A percentile compares a stretch with the other conserved stretches of the same genome.
Conservation (phyloP, 2,888 invertebrate genomes). For the Koerneria pararmatus region DNA sequence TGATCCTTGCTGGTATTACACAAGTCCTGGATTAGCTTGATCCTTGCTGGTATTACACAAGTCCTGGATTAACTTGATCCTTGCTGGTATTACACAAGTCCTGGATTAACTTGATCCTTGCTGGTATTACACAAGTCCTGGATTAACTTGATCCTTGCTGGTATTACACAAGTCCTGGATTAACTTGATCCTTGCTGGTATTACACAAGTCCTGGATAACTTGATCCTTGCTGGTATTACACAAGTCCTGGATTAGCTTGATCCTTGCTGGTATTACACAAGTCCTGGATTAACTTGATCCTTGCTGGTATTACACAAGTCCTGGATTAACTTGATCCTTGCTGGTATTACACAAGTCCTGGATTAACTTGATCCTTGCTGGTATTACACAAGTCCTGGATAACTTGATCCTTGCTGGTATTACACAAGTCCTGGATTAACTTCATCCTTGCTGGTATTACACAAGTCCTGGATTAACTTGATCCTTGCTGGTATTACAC, state of each 20-base stretch:
- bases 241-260: conserved; percentile 49
- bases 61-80: conserved; percentile 53
- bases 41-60: conserved; percentile 49
- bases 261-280: conserved; percentile 51
- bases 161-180: conserved; percentile 52
- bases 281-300: conserved; percentile 52
- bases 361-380: conserved; percentile 49
- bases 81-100: conserved; percentile 48
- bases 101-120: conserved; percentile 50
- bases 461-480: conserved; percentile 45
- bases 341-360: conserved; percentile 50
- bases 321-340: conserved; percentile 50
- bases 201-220: conserved; percentile 42
- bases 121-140: conserved; percentile 50
- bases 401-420: conserved; percentile 53
- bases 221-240: conserved; percentile 53
- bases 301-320: conserved; percentile 49
- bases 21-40: conserved; percentile 50
- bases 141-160: conserved; percentile 49
- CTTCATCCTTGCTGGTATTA: conserved; percentile 53
- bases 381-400: conserved; percentile 52
- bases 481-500: conserved; percentile 53
- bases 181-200: conserved; percentile 51
- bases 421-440: conserved; percentile 44
- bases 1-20: conserved; percentile 51